Percentiles rank a stretch among this genome's conserved stretches.
Conservation (phyloP, 2,113 vertebrate genomes). For the Cyprinodon variegatus region DNA sequence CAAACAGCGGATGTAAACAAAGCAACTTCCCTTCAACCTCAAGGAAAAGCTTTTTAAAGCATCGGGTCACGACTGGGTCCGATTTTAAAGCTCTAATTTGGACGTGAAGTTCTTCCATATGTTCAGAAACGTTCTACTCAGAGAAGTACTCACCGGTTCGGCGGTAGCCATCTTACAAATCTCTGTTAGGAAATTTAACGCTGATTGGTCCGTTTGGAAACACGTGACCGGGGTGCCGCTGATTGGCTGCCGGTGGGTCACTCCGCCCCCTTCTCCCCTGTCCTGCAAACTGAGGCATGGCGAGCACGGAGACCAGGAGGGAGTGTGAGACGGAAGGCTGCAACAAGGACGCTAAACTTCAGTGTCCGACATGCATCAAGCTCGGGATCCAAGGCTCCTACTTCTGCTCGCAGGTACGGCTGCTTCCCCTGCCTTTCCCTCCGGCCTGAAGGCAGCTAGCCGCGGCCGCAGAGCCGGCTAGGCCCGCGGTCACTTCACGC, state of each 20-base stretch:
- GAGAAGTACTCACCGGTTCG: conserved; percentile 91
- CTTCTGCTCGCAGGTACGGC: conserved; percentile 96
- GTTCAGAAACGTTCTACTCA: conserved; percentile 42
- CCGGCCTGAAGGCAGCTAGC: background rate
- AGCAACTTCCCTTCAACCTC: background rate
- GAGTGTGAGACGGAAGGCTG: conserved; percentile 94
- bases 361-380: conserved; percentile 98
- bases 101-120: background rate
- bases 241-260: conserved; percentile 27
- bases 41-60: accelerated
- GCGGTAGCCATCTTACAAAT: conserved; percentile 97
- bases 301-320: conserved; percentile 88
- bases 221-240: conserved; percentile 48
- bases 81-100: background rate
- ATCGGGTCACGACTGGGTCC: background rate
- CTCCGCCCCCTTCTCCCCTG: conserved; percentile 54
- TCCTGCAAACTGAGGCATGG: conserved; percentile 86
- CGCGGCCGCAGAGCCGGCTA: background rate
- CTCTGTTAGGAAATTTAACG: conserved; percentile 77
- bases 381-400: conserved; percentile 96
- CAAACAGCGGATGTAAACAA: background rate
- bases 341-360: conserved; percentile 93
- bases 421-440: background rate
- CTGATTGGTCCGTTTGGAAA: conserved; percentile 53
- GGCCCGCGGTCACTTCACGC: conserved; percentile 59